These are phyloP conservation scores for Paramormyrops kingsleyae DNA, from an alignment of 2,113 vertebrate genomes.

Conservation along the genomic window DNA sequence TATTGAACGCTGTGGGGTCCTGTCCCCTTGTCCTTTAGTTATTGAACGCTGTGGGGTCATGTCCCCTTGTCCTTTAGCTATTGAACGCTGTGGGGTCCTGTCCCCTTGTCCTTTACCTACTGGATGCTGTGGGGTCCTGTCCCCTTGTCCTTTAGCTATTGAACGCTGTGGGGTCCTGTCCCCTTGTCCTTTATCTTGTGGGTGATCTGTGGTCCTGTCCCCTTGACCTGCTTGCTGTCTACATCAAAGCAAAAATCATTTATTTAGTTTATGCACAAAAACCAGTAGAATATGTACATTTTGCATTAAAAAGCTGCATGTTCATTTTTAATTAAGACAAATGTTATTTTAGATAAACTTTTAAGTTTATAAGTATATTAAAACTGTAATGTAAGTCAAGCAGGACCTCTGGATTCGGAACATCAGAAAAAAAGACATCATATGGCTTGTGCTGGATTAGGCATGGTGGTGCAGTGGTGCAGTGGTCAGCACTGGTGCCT, in stretches of 20 bases:
- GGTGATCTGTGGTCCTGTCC: background rate
- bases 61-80: too few species aligned
- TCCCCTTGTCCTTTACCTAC: too few species aligned
- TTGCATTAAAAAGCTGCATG: background rate
- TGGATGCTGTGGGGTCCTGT: too few species aligned
- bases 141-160: too few species aligned
- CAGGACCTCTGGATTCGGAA: background rate
- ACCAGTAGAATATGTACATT: background rate
- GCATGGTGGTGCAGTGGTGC: too few species aligned
- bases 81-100: too few species aligned
- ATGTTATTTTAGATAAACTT: background rate
- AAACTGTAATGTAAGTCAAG: background rate
- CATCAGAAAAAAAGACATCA: background rate
- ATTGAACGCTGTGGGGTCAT: too few species aligned
- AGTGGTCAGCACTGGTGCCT: background rate
- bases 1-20: too few species aligned
- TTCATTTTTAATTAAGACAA: background rate
- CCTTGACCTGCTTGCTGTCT: background rate
- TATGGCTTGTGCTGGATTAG: background rate
- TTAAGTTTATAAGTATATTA: background rate
- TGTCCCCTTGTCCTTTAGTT: too few species aligned
- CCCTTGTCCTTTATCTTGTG: background rate
- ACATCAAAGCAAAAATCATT: background rate
- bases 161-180: too few species aligned
- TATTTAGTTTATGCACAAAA: background rate